A percentile compares a stretch with the other conserved stretches of the same genome.
These are phyloP conservation scores for Rhegmatorhina hoffmannsi DNA, from an alignment of 2,113 vertebrate genomes.

Conservation along the genomic window DNA sequence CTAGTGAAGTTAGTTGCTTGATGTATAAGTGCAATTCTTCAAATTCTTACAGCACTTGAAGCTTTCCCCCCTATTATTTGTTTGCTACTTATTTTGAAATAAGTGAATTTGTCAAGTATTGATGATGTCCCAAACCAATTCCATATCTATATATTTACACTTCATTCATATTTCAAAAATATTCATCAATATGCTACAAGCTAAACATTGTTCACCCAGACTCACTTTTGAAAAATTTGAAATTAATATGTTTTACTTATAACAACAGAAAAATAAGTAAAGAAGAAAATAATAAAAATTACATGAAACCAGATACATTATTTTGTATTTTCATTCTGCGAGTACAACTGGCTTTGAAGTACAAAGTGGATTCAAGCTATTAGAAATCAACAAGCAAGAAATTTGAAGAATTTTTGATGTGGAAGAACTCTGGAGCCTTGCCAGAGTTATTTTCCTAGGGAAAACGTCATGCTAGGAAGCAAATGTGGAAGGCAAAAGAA, in stretches of 20 bases:
- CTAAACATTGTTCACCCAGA: slow-evolving; percentile 23
- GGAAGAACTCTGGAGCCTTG: neutral
- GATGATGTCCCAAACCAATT: neutral
- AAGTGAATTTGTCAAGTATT: slow-evolving; percentile 31
- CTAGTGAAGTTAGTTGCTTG: slow-evolving; percentile 3
- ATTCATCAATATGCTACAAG: neutral
- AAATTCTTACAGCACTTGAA: neutral
- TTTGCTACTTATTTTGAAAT: neutral
- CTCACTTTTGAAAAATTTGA: neutral
- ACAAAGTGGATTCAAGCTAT: neutral
- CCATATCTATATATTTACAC: neutral
- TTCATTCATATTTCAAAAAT: neutral
- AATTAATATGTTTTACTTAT: slow-evolving; percentile 27
- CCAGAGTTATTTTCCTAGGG: neutral
- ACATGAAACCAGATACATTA: neutral
- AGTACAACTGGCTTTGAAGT: neutral
- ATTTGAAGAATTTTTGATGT: neutral
- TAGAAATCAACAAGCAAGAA: slow-evolving; percentile 6
- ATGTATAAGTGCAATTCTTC: neutral
- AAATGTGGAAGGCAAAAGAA: neutral
- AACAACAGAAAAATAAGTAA: neutral
- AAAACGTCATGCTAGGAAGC: neutral
- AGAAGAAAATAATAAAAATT: neutral
- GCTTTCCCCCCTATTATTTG: neutral
- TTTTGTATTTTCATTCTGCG: neutral